A percentile compares a stretch with the other conserved stretches of the same genome.
Conservation (phyloP, 2,113 vertebrate genomes). For the Empidonax alnorum region DNA sequence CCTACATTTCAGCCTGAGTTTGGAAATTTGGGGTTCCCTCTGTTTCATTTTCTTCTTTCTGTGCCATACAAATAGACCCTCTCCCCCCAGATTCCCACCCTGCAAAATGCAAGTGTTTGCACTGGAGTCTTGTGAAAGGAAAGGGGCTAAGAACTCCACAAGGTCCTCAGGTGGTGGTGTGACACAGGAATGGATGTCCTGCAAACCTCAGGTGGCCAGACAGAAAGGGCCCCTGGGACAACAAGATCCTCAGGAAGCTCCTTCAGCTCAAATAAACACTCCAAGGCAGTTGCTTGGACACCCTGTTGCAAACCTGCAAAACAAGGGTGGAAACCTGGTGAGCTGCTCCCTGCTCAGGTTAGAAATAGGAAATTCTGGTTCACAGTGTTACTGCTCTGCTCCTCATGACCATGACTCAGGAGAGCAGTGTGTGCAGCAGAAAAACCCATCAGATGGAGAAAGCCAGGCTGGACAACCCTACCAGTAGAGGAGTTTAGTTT, state of each 20-base stretch:
- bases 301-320: slow-evolving; percentile 58
- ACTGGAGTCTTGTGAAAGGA: not conserved
- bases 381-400: not conserved
- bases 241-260: slow-evolving; percentile 28
- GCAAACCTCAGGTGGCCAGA: slow-evolving; percentile 35
- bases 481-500: not conserved
- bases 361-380: slow-evolving; percentile 42
- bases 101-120: not conserved
- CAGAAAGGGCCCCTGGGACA: not conserved
- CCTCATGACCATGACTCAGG: slow-evolving; percentile 58
- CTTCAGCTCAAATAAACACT: slow-evolving; percentile 47
- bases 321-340: slow-evolving; percentile 63
- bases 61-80: not conserved
- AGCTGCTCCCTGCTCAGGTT: slow-evolving; percentile 52
- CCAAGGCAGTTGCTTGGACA: slow-evolving; percentile 51
- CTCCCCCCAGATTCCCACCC: not conserved
- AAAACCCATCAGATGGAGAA: not conserved
- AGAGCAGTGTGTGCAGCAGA: not conserved
- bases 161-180: not conserved
- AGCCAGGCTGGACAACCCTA: not conserved
- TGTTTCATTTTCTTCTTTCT: not conserved
- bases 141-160: not conserved
- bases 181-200: not conserved
- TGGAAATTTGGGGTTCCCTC: not conserved
- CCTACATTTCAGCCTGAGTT: not conserved